Conservation (phyloP, 1,140 invertebrate genomes). For the Delia radicum region DNA sequence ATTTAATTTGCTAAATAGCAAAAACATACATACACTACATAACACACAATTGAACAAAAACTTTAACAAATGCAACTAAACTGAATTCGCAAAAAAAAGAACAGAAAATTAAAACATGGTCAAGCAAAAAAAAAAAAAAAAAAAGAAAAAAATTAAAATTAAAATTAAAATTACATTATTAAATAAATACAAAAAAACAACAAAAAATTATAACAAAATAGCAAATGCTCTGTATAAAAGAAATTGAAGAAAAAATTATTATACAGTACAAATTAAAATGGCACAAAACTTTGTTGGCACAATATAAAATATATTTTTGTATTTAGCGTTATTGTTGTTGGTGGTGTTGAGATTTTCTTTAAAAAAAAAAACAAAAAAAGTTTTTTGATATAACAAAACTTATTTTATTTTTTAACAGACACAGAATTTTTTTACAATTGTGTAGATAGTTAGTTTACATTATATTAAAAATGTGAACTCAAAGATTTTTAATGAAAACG, state of each 20-base stretch:
- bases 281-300: slow-evolving; percentile 30
- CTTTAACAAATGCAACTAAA: slow-evolving; percentile 15
- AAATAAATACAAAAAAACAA: not conserved
- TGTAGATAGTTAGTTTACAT: too few relatives aligned
- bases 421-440: too few relatives aligned
- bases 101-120: slow-evolving; percentile 1
- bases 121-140: slow-evolving; percentile 9
- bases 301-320: not conserved
- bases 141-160: not conserved
- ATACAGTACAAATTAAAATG: slow-evolving; percentile 14
- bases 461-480: too few relatives aligned
- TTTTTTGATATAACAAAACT: too few relatives aligned
- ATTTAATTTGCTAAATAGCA: slow-evolving; percentile 33
- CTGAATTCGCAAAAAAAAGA: not conserved
- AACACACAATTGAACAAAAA: not conserved
- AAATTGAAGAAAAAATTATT: not conserved
- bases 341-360: too few relatives aligned
- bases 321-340: not conserved
- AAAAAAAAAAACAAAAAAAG: too few relatives aligned
- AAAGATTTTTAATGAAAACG: too few relatives aligned
- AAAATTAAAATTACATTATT: slow-evolving; percentile 17
- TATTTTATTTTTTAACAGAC: too few relatives aligned
- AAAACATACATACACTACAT: slow-evolving; percentile 9
- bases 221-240: not conserved
- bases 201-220: not conserved